Percentiles rank a stretch among this genome's conserved stretches.
These are phyloP conservation scores for Aspiorhynchus laticeps DNA, from an alignment of 2,113 vertebrate species.

Conservation along the genomic window DNA sequence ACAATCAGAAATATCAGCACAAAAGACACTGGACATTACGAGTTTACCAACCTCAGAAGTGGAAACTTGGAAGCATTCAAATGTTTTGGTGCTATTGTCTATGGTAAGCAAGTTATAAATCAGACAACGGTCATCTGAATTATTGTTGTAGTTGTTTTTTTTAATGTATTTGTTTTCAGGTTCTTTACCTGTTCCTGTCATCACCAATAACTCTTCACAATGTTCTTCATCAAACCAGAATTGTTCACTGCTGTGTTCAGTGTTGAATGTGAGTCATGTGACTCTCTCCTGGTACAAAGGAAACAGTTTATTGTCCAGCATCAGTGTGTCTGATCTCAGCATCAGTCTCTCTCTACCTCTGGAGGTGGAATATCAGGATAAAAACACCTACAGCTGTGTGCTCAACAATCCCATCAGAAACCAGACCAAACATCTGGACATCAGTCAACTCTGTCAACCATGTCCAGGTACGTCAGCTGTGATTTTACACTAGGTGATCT, in stretches of 20 bases:
- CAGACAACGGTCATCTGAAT: not conserved
- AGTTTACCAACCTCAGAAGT: too few relatives aligned
- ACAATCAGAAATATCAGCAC: not conserved
- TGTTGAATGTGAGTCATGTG: too few relatives aligned
- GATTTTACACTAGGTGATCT: too few relatives aligned
- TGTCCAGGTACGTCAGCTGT: too few relatives aligned
- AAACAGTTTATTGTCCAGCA: too few relatives aligned
- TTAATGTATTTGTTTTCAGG: not conserved
- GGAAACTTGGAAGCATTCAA: rapidly evolving
- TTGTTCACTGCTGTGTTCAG: not conserved
- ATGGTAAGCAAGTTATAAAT: not conserved
- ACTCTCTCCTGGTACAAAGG: too few relatives aligned
- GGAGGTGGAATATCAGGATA: too few relatives aligned
- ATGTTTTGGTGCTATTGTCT: not conserved
- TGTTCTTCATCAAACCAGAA: not conserved
- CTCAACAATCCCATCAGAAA: too few relatives aligned
- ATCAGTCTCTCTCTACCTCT: too few relatives aligned
- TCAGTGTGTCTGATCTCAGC: too few relatives aligned
- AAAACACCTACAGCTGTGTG: not conserved
- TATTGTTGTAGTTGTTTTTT: not conserved
- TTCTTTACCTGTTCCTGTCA: not conserved
- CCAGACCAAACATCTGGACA: too few relatives aligned
- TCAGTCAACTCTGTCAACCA: too few relatives aligned
- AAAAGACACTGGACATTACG: not conserved
- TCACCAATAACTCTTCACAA: not conserved